Evolutionary conservation across 2,113 vertebrate species (phyloP), one percentile per base, ranked within the genome.

Genomic region (Grammomys surdaster): DNA sequence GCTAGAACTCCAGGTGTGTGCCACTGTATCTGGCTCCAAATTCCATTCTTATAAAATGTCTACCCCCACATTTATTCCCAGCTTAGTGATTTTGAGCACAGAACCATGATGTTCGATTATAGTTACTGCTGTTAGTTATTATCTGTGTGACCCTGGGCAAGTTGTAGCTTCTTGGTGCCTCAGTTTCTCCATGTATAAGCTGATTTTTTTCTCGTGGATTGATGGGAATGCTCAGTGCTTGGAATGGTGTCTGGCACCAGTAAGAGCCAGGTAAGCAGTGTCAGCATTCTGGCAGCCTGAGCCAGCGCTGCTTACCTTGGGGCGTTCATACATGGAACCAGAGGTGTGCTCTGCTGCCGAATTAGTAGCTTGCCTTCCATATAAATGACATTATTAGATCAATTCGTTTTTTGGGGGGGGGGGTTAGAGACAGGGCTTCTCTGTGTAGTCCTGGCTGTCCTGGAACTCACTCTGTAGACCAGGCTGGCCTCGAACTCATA

Each of bases 251-350:
- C 77, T 19, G 6, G 60, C 4, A 12, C 4, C 3, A 60, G 24
- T 6, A 91, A 78, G 67, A 76, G 31, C 17, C 24, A 7, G 3
- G 10, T 7, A 17, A 80, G 7, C 51, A 26, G 17, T 63, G 33
- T 51, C 89, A 51, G 24, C 54, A 78, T 93, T 60, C 43, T 80
- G 87, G 60, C 70, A 48, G 54, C 28, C 82, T 85, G 60, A 82
- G 78, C 16, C 78, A 81, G 9, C 16, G 3, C n/a, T 75, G 31
- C 91, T 36, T n/a, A 75, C 7, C 40, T 14, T 2, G 63, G 22
- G 76, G 54, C 51, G 26, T 92, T 65, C 56, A 51, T 81, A 46
- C 67, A 46, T 63, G 65, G n/a, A 11, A 14, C 14, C 48, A 82
- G 33, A 80, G 28, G 58, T 72, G 56, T 43, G 22, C 28, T 11